Evolutionary conservation across 2,888 invertebrate genomes (phyloP).

Genomic region (Eupithecia abbreviata): DNA sequence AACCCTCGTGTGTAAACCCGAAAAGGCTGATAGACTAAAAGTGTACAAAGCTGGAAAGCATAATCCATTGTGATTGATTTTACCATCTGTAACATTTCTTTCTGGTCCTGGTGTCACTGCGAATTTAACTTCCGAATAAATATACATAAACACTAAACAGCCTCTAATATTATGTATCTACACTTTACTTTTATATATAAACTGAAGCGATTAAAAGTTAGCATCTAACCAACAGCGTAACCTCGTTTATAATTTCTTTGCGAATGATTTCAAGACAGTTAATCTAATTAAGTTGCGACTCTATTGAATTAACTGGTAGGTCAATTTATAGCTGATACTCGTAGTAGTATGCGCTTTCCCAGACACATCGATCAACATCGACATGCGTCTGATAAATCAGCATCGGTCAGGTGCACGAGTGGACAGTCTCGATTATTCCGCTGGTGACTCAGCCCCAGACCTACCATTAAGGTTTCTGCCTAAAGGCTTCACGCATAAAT

Average conservation of each 20-base stretch:
- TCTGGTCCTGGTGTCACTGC: neutral
- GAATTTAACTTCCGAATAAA: neutral
- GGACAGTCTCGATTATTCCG: slow-evolving; percentile 71
- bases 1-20: neutral
- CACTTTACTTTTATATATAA: neutral
- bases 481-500: slow-evolving; percentile 78
- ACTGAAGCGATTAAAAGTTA: neutral
- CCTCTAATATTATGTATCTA: neutral
- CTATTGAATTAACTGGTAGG: neutral
- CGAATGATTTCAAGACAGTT: neutral
- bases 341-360: slow-evolving; percentile 40
- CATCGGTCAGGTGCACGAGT: slow-evolving; percentile 71
- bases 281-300: neutral
- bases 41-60: slow-evolving; percentile 16
- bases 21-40: slow-evolving; percentile 12
- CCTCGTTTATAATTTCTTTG: slow-evolving; percentile 1
- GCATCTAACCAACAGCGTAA: neutral
- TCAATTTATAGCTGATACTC: neutral
- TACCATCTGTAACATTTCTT: slow-evolving; percentile 7
- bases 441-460: slow-evolving; percentile 70
- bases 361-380: slow-evolving; percentile 75
- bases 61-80: slow-evolving; percentile 25
- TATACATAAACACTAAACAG: neutral
- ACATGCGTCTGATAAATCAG: slow-evolving; percentile 74
- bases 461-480: slow-evolving; percentile 69